These are phyloP conservation scores for Falco columbarius DNA, from an alignment of 2,797 vertebrate genomes.

Conservation along the genomic window DNA sequence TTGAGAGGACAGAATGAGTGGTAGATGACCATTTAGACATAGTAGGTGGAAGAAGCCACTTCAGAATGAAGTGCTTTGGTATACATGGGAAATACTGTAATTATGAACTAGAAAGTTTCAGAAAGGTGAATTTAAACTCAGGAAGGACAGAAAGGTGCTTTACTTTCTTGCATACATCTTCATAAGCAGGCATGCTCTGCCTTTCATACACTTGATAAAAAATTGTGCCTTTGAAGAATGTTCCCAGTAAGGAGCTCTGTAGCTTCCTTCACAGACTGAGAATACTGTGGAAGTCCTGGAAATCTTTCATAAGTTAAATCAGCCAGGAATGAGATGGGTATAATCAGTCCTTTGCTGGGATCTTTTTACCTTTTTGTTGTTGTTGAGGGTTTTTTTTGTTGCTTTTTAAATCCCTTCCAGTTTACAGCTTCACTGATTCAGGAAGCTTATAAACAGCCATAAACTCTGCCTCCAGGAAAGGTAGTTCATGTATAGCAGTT, in stretches of 20 bases:
- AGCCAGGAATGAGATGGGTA: not conserved
- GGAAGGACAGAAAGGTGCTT: not conserved
- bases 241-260: not conserved
- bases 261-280: not conserved
- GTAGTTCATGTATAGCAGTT: not conserved
- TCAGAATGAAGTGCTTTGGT: not conserved
- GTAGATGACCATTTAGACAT: not conserved
- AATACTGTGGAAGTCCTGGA: not conserved
- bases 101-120: not conserved
- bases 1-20: not conserved
- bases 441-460: not conserved
- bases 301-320: not conserved
- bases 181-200: not conserved
- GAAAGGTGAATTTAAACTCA: not conserved
- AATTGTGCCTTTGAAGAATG: not conserved
- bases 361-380: not conserved
- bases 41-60: not conserved
- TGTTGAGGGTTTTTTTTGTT: not conserved
- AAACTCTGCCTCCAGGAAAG: not conserved
- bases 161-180: not conserved
- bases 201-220: not conserved
- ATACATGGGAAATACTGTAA: not conserved
- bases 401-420: not conserved
- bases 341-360: not conserved
- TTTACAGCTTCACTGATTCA: not conserved